Evolutionary conservation across 2,888 invertebrate species (phyloP).

Genomic region (Cordilura impudica): DNA sequence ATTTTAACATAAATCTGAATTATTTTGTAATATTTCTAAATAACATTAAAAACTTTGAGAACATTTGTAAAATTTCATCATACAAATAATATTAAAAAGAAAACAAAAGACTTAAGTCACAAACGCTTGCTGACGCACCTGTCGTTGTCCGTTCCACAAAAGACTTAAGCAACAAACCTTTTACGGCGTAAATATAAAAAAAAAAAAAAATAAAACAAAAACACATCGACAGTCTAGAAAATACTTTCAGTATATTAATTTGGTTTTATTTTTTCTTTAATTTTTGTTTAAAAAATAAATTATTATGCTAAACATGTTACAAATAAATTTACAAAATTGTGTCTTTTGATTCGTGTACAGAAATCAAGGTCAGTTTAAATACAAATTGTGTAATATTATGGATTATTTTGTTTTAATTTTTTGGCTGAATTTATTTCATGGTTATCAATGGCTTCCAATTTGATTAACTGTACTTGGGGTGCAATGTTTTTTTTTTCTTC

Average conservation of each 20-base stretch:
- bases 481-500: neutral
- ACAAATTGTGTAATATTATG: slow-evolving; percentile 23
- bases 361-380: slow-evolving; percentile 24
- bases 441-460: neutral
- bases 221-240: no score
- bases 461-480: neutral
- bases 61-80: neutral
- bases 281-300: neutral
- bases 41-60: neutral
- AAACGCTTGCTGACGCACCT: neutral
- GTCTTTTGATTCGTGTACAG: no score
- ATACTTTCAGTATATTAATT: neutral
- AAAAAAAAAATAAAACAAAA: no score
- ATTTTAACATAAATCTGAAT: no score
- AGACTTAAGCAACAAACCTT: slow-evolving; percentile 19
- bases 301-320: slow-evolving; percentile 34
- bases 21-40: neutral
- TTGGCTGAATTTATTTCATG: slow-evolving; percentile 14
- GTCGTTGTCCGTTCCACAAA: neutral
- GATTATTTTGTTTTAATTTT: neutral
- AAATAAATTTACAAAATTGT: slow-evolving; percentile 1
- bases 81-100: neutral
- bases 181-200: no score
- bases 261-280: neutral
- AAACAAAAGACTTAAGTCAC: slow-evolving; percentile 1